Evolutionary conservation across 2,888 invertebrate species (phyloP), one percentile per base, ranked within the genome.

Genomic region (Euspilapteryx auroguttella): DNA sequence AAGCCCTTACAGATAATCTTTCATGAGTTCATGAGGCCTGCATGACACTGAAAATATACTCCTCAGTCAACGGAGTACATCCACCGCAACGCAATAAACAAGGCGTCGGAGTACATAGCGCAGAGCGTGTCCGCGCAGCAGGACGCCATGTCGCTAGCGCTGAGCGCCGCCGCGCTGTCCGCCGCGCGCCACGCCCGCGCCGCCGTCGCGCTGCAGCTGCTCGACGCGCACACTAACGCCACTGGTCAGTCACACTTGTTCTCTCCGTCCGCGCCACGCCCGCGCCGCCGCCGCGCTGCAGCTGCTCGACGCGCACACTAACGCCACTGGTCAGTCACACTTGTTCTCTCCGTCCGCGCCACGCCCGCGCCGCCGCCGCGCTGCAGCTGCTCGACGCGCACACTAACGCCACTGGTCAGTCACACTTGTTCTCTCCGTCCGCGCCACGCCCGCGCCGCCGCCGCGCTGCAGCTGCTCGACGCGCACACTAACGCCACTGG

Each of bases 151-250:
- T 80, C 89, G 0, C 61, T 93, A 29, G 84, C 93, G 1, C 75
- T 94, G 21, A 81, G 85, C 14, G 80, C 86, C 2, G 88, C 87
- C 44, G 90, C 88, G 0, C 63, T 96, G 1, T 86, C 89, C 32
- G 55, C 86, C 28, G 87, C 89, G 0, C 80, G 85, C 25, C 87
- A 90, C 54, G 81, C 87, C 0, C 79, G 81, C 13, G 84, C 85
- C 33, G 79, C 83, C 21, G 69, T 78, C 9, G 83, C 87, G 2
- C 44, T 68, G 20, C 66, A 66, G 34, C 63, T 76, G 37, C 52
- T 82, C 40, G 68, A 79, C 36, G 50, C 50, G 32, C 54, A 73
- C 35, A 64, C 80, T 2, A 79, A 75, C 34, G 65, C 71, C 10
- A 66, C 79, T 28, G 77, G 75, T 59, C n/a, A n/a, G n/a, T n/a